Conservation (phyloP, 1,140 invertebrate species). For the Rhopalosiphum padi region DNA sequence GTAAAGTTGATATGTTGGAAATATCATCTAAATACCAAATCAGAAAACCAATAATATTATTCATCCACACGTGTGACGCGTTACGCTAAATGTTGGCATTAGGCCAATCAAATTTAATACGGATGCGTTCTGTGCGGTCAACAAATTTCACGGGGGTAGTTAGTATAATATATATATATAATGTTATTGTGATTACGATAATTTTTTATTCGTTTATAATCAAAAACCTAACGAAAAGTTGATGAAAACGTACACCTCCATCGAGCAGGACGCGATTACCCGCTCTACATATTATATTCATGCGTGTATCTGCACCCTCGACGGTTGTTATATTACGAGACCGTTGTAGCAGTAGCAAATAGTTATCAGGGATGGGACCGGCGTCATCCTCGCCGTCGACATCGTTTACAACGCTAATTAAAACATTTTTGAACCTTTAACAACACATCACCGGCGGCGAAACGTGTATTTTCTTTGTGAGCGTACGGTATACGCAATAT, state of each 20-base stretch:
- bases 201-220: background rate
- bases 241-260: background rate
- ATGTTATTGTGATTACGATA: background rate
- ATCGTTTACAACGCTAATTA: constrained; percentile 52
- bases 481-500: background rate
- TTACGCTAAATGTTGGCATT: too few species aligned
- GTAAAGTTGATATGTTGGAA: too few species aligned
- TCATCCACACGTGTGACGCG: too few species aligned
- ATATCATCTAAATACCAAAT: too few species aligned
- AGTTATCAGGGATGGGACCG: background rate
- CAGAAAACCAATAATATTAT: too few species aligned
- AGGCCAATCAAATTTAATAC: too few species aligned
- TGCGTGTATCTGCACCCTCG: background rate
- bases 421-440: constrained; percentile 51
- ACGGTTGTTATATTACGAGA: background rate
- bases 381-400: background rate
- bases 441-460: constrained; percentile 34
- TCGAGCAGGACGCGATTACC: background rate
- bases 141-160: too few species aligned
- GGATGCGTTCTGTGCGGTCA: too few species aligned
- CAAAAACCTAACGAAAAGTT: background rate
- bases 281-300: background rate
- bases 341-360: background rate
- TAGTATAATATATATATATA: too few species aligned
- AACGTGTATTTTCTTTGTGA: constrained; percentile 11